Conservation (phyloP, 2,888 invertebrate genomes). For the Protophormia terraenovae region DNA sequence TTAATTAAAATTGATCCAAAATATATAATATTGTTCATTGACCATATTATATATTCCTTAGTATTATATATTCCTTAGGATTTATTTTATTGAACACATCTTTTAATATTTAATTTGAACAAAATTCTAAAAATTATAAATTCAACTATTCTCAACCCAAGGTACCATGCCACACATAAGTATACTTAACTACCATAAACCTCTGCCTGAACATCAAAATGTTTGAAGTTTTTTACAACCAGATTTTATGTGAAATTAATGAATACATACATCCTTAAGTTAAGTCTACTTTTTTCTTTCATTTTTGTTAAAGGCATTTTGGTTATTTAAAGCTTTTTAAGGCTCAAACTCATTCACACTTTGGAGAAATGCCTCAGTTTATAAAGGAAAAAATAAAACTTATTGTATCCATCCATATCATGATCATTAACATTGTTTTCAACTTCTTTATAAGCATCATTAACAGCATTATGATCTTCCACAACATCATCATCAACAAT, state of each 20-base stretch:
- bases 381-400: constrained; percentile 14
- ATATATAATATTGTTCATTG: too few species aligned
- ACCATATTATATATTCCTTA: too few species aligned
- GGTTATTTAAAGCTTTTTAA: constrained; percentile 38
- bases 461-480: not conserved
- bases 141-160: not conserved
- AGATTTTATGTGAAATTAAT: constrained; percentile 56
- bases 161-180: constrained; percentile 8
- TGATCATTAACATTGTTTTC: not conserved
- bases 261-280: constrained; percentile 54
- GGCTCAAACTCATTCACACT: constrained; percentile 61
- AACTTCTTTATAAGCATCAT: not conserved
- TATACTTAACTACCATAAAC: not conserved
- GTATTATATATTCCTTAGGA: too few species aligned
- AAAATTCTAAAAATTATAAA: not conserved
- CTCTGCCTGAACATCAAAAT: not conserved
- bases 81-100: too few species aligned
- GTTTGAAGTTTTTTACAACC: constrained; percentile 32
- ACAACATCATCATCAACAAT: not conserved
- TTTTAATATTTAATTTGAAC: too few species aligned
- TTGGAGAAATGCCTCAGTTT: constrained; percentile 42
- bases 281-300: not conserved
- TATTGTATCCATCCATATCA: not conserved
- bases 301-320: constrained; percentile 23
- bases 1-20: too few species aligned